phyloP scores from a whole-genome alignment of 2,797 vertebrate species.

The Aulostomus chinensis region DNA sequence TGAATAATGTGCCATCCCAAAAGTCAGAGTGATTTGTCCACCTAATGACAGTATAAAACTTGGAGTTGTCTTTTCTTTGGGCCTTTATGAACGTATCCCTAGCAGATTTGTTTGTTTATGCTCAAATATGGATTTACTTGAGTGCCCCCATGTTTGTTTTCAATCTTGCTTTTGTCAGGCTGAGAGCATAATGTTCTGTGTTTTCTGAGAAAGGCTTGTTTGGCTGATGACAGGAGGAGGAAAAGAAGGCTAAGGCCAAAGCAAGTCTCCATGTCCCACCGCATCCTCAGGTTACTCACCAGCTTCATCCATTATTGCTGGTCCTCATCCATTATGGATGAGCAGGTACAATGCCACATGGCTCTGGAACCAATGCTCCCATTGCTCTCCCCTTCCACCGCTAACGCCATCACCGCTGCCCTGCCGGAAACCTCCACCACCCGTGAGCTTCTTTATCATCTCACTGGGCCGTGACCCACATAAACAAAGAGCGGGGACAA shows the following conservation, averaged over 20 bases:
- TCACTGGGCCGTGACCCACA: constrained; percentile 57
- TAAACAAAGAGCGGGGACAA: constrained; percentile 30
- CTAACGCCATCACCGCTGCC: constrained; percentile 24
- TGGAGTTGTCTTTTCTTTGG: neutral
- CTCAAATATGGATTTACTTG: constrained; percentile 44
- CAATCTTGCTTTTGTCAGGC: constrained; percentile 3
- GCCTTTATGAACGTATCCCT: constrained; percentile 1
- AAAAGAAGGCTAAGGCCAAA: constrained; percentile 61
- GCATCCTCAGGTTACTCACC: constrained; percentile 82
- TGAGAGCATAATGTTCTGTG: constrained; percentile 58
- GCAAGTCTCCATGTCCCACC: constrained; percentile 75
- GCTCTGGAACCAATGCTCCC: constrained; percentile 61
- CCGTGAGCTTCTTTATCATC: constrained; percentile 31
- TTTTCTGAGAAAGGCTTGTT: constrained; percentile 56
- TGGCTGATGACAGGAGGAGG: constrained; percentile 54
- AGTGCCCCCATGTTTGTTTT: constrained; percentile 56
- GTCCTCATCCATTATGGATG: constrained; percentile 78
- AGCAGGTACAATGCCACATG: constrained; percentile 76
- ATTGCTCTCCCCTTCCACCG: constrained; percentile 45
- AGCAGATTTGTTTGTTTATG: constrained; percentile 14
- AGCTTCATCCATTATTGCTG: constrained; percentile 83
- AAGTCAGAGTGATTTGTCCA: too few species aligned
- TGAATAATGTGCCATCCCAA: too few species aligned
- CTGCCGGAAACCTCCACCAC: constrained; percentile 31
- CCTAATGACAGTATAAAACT: too few species aligned